Percentiles rank a stretch among this genome's conserved stretches.
These are phyloP conservation scores for Brachystomella parvula DNA, from an alignment of 1,140 invertebrate species.

Conservation along the genomic window DNA sequence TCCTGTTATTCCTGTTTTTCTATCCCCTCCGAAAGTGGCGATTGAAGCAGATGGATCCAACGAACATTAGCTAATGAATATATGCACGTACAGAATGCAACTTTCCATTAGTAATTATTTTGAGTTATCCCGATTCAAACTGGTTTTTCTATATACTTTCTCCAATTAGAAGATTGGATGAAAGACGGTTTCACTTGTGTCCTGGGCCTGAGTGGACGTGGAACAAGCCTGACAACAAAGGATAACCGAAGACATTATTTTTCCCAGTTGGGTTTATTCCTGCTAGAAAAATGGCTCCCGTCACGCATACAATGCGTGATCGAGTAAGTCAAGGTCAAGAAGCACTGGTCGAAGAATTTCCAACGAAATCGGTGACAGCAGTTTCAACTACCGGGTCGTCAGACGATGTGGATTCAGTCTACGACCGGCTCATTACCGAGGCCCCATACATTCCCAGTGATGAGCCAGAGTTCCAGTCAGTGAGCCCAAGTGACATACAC, in stretches of 20 bases:
- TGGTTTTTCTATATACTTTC: background rate
- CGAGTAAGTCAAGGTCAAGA: background rate
- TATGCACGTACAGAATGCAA: no score
- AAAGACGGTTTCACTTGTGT: background rate
- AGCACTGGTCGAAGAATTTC: background rate
- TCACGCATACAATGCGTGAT: background rate
- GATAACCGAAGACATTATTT: no score
- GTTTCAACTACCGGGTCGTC: no score
- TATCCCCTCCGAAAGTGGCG: no score
- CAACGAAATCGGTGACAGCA: background rate
- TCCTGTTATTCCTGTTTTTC: no score
- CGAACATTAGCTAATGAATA: no score
- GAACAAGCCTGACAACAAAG: background rate
- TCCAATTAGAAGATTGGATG: background rate
- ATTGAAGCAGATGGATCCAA: no score
- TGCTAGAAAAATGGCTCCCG: background rate
- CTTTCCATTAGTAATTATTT: background rate
- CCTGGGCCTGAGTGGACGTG: background rate
- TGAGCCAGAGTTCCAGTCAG: background rate
- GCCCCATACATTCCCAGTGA: constrained; percentile 25
- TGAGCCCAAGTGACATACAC: constrained; percentile 16
- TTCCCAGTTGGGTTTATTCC: background rate
- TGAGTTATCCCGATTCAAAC: background rate
- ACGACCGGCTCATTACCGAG: constrained; percentile 21
- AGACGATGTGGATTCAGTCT: constrained; percentile 17